Base-by-base conservation (phyloP, 2,113 vertebrate species). In the Phoenicopterus ruber region DNA sequence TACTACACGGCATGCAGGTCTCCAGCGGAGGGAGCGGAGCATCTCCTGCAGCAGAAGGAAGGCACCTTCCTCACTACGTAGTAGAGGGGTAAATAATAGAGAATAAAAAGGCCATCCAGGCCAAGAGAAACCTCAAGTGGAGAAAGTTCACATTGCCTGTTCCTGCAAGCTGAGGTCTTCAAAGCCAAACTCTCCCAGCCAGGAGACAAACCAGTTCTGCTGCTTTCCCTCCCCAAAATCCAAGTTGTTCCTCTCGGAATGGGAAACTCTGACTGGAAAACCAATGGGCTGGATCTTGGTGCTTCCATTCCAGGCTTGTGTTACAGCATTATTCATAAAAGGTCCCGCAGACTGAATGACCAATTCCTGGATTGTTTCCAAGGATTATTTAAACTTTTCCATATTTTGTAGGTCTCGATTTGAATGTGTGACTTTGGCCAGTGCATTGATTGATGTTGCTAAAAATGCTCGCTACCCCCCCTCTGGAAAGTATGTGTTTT, bases 331-430 rank as follows among this genome's bases (percentile, higher is more conserved):
- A 66, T 66, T 96, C 90, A 66, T 25, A 34, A 82, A 50, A 84
- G 57, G 73, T 89, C 81, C 57, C 72, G 55, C 79, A 96, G 76
- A 31, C 88, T 81, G 54, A 90, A 59, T 63, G 94, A 88, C 85
- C 85, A 62, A 4, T 17, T 67, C 87, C 76, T 97, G 96, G 95
- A 46, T 16, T 3, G 22, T 42, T 90, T 95, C 94, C 96, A 97
- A 90, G 63, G 55, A 69, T 90, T 86, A 90, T 92, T 96, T 94
- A 49, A 96, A 36, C 71, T 96, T 97, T 96, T 96, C 96, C 96
- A 44, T 86, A 82, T 86, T 92, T 90, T 85, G 67, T 82, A 54
- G 71, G 62, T 49, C 92, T 90, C 2, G 0, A 34, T 93, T 36
- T 58, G 71, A 82, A 83, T 0, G 17, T 94, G 90, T 90, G 78